Base-by-base conservation (phyloP, 2,888 invertebrate species). In the Xestia xanthographa region DNA sequence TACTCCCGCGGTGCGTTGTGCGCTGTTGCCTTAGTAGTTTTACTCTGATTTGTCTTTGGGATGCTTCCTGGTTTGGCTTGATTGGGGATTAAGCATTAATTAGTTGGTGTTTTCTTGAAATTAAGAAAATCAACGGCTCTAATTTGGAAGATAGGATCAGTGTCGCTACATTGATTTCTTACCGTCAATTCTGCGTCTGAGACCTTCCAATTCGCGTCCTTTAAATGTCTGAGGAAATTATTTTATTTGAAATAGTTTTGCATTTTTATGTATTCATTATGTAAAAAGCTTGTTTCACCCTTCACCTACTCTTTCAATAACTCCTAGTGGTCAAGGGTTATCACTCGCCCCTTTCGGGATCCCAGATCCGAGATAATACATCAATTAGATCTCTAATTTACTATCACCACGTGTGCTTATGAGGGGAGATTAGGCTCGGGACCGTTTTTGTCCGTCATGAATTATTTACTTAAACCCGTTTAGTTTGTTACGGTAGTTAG, bases 381-480 rank as follows among this genome's bases (percentile, higher is more conserved):
- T 84, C 87, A 91, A 89, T 90, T 89, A 87, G 81, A 83, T 79
- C 74, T 87, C 81, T 77, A 85, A 86, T 87, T 87, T 84, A 87
- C 84, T 86, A 85, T 82, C 75, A 72, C 60, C 62, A 68, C 65
- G 77, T 79, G 81, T 81, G 76, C 72, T 72, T 83, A 81, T 83
- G 84, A 84, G 82, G 60, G 85, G 79, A 83, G 82, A 80, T 83
- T 85, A 86, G 72, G 66, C 41, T 34, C 41, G 62, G n/a, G 50
- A 62, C 72, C 76, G 84, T 81, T 87, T 87, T 83, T 86, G 84
- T 80, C 63, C 77, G 70, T 73, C 72, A 83, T 87, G 82, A 84
- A 85, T 88, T 80, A 88, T 86, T 87, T 79, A 87, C 77, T 76
- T 60, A 70, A 73, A 68, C 66, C 67, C 66, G 76, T 53, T 71